Conservation (phyloP, 2,113 vertebrate species). For the Psettodes erumei region DNA sequence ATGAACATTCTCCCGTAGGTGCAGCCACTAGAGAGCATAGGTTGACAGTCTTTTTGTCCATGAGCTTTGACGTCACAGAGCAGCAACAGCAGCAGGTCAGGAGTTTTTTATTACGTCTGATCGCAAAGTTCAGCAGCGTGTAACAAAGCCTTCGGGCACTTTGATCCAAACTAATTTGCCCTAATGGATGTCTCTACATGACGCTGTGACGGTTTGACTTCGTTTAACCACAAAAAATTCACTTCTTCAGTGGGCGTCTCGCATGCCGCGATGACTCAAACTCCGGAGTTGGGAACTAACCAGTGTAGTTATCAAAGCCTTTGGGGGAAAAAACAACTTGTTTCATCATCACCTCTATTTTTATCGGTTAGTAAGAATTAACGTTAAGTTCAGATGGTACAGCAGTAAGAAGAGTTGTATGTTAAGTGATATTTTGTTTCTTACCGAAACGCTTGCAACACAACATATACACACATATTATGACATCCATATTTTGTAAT, state of each 20-base stretch:
- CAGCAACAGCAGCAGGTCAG: too few relatives aligned
- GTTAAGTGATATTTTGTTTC: neutral
- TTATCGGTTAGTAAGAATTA: neutral
- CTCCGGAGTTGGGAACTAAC: neutral
- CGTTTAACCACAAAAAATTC: neutral
- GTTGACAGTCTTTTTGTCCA: neutral
- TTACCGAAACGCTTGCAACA: neutral
- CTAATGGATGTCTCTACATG: neutral
- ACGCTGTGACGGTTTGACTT: neutral
- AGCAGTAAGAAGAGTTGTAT: neutral
- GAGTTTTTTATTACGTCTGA: neutral
- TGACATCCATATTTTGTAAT: neutral
- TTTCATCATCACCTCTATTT: neutral
- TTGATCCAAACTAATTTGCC: neutral
- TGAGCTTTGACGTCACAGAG: slow-evolving; percentile 2
- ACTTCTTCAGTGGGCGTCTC: neutral
- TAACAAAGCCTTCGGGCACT: neutral
- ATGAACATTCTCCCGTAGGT: neutral
- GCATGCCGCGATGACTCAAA: too few relatives aligned
- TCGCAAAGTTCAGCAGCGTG: neutral
- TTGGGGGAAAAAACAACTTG: neutral
- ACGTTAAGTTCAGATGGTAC: neutral
- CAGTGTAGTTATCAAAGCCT: neutral
- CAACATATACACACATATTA: neutral
- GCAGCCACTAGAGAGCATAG: slow-evolving; percentile 27